A percentile compares a stretch with the other conserved stretches of the same genome.
phyloP scores from a whole-genome alignment of 2,113 vertebrate species.

The Myrmophylax atrothorax region DNA sequence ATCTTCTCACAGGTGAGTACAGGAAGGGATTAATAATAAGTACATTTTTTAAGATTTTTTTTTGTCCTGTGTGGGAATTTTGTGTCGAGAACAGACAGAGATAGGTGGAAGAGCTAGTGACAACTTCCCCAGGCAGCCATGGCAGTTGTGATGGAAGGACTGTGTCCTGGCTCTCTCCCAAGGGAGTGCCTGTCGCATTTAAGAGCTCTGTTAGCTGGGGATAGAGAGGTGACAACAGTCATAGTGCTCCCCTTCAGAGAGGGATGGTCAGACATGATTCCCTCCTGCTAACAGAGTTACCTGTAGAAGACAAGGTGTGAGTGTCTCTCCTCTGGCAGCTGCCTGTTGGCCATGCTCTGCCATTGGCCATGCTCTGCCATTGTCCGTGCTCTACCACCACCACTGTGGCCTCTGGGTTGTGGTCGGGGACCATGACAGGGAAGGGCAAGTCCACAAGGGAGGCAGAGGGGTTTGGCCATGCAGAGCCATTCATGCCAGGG shows the following conservation, averaged over 20 bases:
- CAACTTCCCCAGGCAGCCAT: neutral
- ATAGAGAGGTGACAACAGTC: neutral
- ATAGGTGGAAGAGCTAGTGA: neutral
- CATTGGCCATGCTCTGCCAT: accelerated
- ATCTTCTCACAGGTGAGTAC: constrained; percentile 93
- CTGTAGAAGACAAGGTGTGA: accelerated
- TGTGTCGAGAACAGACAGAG: neutral
- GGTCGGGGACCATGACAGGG: accelerated
- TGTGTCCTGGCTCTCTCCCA: neutral
- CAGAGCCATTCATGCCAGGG: neutral
- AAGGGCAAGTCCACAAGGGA: neutral
- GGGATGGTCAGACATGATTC: neutral
- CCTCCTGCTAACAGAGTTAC: neutral
- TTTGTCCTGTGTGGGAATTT: neutral
- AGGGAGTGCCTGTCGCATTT: neutral
- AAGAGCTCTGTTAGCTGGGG: neutral
- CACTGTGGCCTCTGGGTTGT: neutral
- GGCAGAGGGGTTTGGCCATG: neutral
- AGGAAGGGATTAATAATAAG: neutral
- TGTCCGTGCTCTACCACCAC: accelerated
- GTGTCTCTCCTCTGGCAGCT: neutral
- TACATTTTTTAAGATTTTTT: neutral
- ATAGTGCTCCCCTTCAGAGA: neutral
- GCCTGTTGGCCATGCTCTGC: neutral
- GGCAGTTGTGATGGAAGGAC: neutral